Conservation (phyloP, 1,140 invertebrate genomes). For the Cydia amplana region DNA sequence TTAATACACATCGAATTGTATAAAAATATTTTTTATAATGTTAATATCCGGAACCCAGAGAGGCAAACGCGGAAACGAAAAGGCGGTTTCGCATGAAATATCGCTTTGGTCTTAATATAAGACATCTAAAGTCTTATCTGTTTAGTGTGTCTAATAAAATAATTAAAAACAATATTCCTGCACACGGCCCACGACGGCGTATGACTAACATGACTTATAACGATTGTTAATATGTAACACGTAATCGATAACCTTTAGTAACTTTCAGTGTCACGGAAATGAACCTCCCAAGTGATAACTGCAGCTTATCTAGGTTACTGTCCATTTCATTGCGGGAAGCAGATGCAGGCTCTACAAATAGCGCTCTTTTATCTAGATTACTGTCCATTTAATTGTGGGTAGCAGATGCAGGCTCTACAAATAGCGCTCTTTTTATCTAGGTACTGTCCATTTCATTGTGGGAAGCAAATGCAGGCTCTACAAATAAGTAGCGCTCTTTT, state of each 20-base stretch:
- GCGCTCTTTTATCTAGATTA: constrained; percentile 13
- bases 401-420: neutral
- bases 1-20: no score
- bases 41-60: no score
- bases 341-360: neutral
- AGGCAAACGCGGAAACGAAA: no score
- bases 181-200: no score
- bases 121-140: no score
- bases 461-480: neutral
- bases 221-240: neutral
- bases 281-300: neutral
- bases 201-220: no score
- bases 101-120: no score
- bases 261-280: neutral
- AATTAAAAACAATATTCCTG: no score
- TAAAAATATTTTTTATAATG: no score
- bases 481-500: neutral
- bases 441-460: neutral
- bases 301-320: constrained; percentile 6
- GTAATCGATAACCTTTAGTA: constrained; percentile 2
- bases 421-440: constrained; percentile 11
- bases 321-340: neutral
- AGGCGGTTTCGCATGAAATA: no score
- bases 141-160: no score
- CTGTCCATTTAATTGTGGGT: neutral